phyloP scores from a whole-genome alignment of 1,140 invertebrate genomes.

The Drosophila busckii region DNA sequence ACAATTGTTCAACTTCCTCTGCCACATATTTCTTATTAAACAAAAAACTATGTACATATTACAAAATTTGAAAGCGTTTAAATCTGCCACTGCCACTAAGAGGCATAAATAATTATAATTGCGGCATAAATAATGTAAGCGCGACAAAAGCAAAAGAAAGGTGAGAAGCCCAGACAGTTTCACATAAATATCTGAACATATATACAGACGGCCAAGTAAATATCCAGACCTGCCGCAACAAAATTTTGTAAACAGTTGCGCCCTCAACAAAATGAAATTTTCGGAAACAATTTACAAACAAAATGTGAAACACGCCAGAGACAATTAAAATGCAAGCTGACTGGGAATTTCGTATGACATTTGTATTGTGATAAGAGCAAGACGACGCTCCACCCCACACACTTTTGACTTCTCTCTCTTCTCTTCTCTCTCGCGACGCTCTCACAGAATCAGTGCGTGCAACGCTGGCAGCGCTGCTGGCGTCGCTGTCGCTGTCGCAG shows the following conservation, averaged over 20 bases:
- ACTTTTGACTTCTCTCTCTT: constrained; percentile 1
- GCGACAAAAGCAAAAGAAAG: constrained; percentile 3
- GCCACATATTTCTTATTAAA: constrained; percentile 10
- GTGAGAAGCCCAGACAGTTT: constrained; percentile 3
- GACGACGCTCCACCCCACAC: not conserved
- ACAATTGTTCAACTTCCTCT: constrained; percentile 7
- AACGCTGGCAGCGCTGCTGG: constrained; percentile 2
- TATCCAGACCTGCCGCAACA: constrained; percentile 61
- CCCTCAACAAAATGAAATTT: constrained; percentile 17
- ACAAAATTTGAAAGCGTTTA: constrained; percentile 25
- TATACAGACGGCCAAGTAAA: constrained; percentile 14
- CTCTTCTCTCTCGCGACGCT: constrained; percentile 6
- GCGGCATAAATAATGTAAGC: constrained; percentile 42
- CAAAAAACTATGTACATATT: constrained; percentile 19
- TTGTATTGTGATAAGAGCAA: constrained; percentile 21
- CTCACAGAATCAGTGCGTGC: constrained; percentile 39
- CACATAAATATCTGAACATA: constrained; percentile 8
- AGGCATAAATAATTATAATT: constrained; percentile 51
- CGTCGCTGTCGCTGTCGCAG: constrained; percentile 5
- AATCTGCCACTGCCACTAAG: constrained; percentile 38
- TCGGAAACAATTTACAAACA: not conserved
- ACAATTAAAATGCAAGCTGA: constrained; percentile 13
- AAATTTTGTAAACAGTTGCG: constrained; percentile 29
- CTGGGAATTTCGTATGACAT: not conserved
- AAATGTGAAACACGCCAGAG: constrained; percentile 1